Evolutionary conservation across 2,888 invertebrate genomes (phyloP).

Genomic region (Caenorhabditis sp.): DNA sequence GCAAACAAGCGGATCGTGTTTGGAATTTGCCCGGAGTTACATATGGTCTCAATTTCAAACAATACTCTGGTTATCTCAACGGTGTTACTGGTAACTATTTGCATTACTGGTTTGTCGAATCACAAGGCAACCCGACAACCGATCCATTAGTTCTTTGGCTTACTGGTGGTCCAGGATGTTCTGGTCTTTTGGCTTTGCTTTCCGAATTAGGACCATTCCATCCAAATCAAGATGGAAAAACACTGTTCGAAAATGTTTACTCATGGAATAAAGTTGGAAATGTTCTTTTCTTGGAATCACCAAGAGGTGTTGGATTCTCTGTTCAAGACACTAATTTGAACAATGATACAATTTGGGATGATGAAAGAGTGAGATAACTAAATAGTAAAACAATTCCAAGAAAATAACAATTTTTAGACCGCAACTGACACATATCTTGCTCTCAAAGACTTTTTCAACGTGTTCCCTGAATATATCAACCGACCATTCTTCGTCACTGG

Average conservation of each 20-base stretch:
- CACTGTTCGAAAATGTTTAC: conserved; percentile 67
- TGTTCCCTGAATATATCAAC: conserved; percentile 72
- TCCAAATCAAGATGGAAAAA: conserved; percentile 66
- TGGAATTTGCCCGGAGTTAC: conserved; percentile 60
- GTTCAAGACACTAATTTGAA: conserved; percentile 53
- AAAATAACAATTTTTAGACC: conserved; percentile 61
- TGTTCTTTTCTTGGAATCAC: conserved; percentile 74
- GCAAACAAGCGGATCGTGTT: conserved; percentile 56
- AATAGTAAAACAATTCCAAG: background rate
- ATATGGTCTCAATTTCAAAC: conserved; percentile 70
- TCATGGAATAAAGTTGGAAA: conserved; percentile 72
- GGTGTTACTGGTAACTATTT: conserved; percentile 60
- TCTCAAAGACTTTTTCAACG: conserved; percentile 72
- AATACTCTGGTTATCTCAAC: conserved; percentile 72
- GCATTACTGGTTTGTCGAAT: conserved; percentile 62
- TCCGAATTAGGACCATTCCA: conserved; percentile 58
- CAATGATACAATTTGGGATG: conserved; percentile 48
- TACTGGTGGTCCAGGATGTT: conserved; percentile 72
- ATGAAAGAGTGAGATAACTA: conserved; percentile 37
- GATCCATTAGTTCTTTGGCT: conserved; percentile 73
- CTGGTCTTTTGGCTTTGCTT: conserved; percentile 53
- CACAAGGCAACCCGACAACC: conserved; percentile 67
- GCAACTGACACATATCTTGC: conserved; percentile 73
- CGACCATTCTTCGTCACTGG: conserved; percentile 72
- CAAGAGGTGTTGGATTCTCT: conserved; percentile 74